Evolutionary conservation across 2,113 vertebrate species (phyloP), one percentile per base, ranked within the genome.

Genomic region (Lates calcarifer): DNA sequence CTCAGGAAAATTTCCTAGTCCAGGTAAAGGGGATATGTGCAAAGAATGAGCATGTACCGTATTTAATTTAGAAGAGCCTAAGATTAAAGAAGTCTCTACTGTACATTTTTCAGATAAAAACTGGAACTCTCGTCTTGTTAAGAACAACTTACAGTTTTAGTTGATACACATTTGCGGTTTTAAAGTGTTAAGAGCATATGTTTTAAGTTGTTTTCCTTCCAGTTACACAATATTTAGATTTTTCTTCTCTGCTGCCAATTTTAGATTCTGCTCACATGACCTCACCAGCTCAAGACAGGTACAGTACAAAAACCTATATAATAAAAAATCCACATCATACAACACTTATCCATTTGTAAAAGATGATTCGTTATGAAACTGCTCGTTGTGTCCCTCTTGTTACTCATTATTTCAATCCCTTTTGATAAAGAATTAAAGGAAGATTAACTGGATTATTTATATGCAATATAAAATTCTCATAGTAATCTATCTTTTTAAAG

Each of bases 1-100:
- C 29, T 99, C 98, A 0, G 97, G 98, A 39, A 98, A 96, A 49
- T 95, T 96, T 61, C 86, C 87, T 0, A 93, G 90, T 94, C 95
- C 90, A 94, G 96, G 98, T 99, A 58, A 94, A 91, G 65, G 51
- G 41, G 3, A 43, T 3, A 43, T 7, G 10, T 41, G 14, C 7
- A 43, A 11, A 43, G 41, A 43, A 43, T 45, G 17, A 45, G 18
- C 15, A 18, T 45, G 14, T 45, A 45, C 15, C 18, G 43, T 41
- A 41, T 41, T 41, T 13, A 41, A 41, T 41, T 41, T 41, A 13
- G 3, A 41, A 13, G 7, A 41, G 39, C 39, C 39, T 3, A 41
- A 41, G 11, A 4, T 41, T 2, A 41, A 47, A 47, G 43, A 7
- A 20, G 17, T 17, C 43, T 47, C 43, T 17, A 47, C 43, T 47